Conservation (phyloP, 2,113 vertebrate genomes). For the Sturnus vulgaris region DNA sequence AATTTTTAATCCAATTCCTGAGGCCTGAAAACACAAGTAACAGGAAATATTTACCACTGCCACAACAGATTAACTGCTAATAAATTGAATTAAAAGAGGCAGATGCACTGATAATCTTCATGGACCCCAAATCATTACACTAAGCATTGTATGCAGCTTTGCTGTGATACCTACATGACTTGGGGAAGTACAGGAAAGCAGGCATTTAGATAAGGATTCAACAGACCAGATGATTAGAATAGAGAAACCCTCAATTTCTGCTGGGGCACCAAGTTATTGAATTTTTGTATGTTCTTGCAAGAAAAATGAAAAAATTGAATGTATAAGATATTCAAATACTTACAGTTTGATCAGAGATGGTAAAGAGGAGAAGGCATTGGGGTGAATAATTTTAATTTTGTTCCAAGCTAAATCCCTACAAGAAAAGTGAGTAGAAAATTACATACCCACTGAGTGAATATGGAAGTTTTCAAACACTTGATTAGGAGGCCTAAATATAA, state of each 20-base stretch:
- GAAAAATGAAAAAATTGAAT: not conserved
- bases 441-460: slow-evolving; percentile 4
- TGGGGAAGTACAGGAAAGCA: not conserved
- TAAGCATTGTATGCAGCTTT: not conserved
- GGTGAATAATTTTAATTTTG: slow-evolving; percentile 80
- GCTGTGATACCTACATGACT: not conserved
- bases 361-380: slow-evolving; percentile 84
- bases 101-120: not conserved
- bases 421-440: slow-evolving; percentile 42
- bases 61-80: not conserved
- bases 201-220: not conserved
- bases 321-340: slow-evolving; percentile 67
- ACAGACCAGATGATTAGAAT: not conserved
- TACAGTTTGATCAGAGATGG: slow-evolving; percentile 90
- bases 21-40: not conserved
- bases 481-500: slow-evolving; percentile 37
- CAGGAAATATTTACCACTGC: not conserved
- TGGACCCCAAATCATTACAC: not conserved
- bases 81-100: not conserved
- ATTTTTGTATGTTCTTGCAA: not conserved
- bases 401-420: slow-evolving; percentile 91
- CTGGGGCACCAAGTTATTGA: not conserved
- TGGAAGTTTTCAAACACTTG: slow-evolving; percentile 34
- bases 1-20: not conserved
- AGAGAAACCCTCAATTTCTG: not conserved